Conservation (phyloP, 1,140 invertebrate genomes). For the Micrasema minimum region DNA sequence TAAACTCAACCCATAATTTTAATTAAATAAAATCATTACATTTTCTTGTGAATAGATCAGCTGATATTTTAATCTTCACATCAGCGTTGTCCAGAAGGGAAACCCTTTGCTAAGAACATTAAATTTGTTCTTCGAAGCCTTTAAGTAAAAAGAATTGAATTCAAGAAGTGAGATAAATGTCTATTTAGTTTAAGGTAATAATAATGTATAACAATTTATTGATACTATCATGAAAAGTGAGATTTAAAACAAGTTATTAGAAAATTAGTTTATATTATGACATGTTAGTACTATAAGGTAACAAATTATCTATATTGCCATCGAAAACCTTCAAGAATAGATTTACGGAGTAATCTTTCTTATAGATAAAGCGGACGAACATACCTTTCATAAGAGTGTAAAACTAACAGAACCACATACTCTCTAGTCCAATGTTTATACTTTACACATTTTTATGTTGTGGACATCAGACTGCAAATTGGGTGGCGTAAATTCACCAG, state of each 20-base stretch:
- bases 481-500: too few relatives aligned
- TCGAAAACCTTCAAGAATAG: conserved; percentile 44
- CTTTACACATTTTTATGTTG: too few relatives aligned
- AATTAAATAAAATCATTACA: too few relatives aligned
- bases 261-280: conserved; percentile 31
- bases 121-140: conserved; percentile 50
- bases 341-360: conserved; percentile 3
- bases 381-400: too few relatives aligned
- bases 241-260: conserved; percentile 44
- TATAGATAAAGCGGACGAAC: too few relatives aligned
- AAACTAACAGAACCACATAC: too few relatives aligned
- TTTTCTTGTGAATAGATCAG: too few relatives aligned
- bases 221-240: conserved; percentile 45
- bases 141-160: conserved; percentile 52
- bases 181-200: conserved; percentile 39
- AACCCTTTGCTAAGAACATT: conserved; percentile 40
- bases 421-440: too few relatives aligned
- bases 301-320: conserved; percentile 44
- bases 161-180: conserved; percentile 53
- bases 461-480: too few relatives aligned
- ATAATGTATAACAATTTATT: conserved; percentile 21
- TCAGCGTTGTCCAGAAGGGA: background rate
- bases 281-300: conserved; percentile 28
- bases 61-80: too few relatives aligned
- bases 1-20: too few relatives aligned